A percentile compares a stretch with the other conserved stretches of the same genome.
These are phyloP conservation scores for Eurystomus glaucurus DNA, from an alignment of 2,797 vertebrate species.

Conservation along the genomic window DNA sequence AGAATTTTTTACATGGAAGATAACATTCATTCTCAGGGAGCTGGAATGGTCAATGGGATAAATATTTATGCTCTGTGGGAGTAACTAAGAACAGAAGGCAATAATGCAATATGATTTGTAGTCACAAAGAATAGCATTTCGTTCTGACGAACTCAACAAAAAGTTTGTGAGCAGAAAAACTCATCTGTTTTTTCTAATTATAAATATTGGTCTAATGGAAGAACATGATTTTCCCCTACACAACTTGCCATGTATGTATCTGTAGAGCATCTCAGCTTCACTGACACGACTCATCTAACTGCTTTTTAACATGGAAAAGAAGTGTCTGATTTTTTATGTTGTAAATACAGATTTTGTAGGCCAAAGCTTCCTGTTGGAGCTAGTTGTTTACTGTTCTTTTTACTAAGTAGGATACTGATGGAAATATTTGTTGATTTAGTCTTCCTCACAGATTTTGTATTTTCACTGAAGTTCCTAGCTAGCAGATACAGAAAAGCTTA, in stretches of 20 bases:
- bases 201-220: background rate
- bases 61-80: constrained; percentile 12
- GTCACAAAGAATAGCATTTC: background rate
- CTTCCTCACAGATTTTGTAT: background rate
- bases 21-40: background rate
- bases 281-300: background rate
- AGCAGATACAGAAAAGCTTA: background rate
- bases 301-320: background rate
- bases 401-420: background rate
- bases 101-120: background rate
- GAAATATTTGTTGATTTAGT: background rate
- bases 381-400: background rate
- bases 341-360: background rate
- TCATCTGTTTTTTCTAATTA: background rate
- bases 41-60: background rate
- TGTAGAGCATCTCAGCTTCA: background rate
- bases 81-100: background rate
- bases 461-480: background rate
- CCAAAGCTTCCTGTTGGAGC: background rate
- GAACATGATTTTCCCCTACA: accelerated
- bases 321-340: background rate
- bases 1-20: background rate
- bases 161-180: background rate
- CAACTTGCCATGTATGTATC: background rate
- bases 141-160: background rate